phyloP scores from a whole-genome alignment of 2,888 invertebrate species.

The Phragmatobia fuliginosa region DNA sequence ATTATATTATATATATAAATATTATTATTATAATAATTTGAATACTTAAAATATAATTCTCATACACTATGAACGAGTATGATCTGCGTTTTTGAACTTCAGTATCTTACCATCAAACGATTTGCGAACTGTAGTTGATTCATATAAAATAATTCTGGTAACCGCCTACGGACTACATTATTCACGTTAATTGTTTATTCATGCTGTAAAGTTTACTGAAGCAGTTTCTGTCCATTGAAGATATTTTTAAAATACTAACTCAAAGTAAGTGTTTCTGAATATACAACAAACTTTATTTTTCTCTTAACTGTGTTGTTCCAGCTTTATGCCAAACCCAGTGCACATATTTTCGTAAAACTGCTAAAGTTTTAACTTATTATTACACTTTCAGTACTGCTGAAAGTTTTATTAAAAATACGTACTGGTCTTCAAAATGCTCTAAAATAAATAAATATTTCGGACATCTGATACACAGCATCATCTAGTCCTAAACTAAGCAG shows the following conservation, averaged over 20 bases:
- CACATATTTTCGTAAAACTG: neutral
- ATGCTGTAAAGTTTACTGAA: neutral
- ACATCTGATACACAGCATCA: too few species aligned
- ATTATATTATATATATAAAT: too few species aligned
- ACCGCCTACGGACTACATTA: constrained; percentile 11
- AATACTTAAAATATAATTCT: too few species aligned
- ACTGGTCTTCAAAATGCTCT: neutral
- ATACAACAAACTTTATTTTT: neutral
- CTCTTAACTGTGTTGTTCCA: neutral
- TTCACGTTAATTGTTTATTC: constrained; percentile 2
- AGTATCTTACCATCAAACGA: neutral
- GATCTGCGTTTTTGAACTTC: neutral
- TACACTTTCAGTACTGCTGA: neutral
- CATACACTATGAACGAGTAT: too few species aligned
- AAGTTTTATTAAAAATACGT: neutral
- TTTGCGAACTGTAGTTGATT: neutral
- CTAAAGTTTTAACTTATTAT: neutral
- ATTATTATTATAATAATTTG: too few species aligned
- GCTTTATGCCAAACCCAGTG: neutral
- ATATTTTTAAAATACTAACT: neutral
- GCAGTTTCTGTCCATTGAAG: neutral
- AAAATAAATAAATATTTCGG: too few species aligned
- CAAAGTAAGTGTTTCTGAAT: neutral
- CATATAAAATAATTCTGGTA: neutral
- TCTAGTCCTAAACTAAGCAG: too few species aligned